Evolutionary conservation across 2,888 invertebrate genomes (phyloP), one percentile per base, ranked within the genome.

Genomic region (Thera obeliscata): DNA sequence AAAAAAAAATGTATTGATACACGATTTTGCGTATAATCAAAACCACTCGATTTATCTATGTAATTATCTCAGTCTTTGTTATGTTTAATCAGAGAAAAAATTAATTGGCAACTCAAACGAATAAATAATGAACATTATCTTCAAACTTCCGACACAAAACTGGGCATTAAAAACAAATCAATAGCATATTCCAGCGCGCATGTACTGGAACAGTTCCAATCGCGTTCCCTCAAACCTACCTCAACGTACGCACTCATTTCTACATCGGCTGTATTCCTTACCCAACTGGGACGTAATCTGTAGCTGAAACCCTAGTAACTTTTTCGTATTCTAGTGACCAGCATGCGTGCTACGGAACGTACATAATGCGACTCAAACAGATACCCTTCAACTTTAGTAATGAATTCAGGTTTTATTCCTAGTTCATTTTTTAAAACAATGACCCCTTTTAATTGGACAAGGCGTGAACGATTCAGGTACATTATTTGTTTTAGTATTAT

Each of bases 341-440:
- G 70, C 61, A 63, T 69, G 69, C 74, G 74, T 72, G 73, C 63
- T 68, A 63, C 67, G 66, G 70, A 76, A 74, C 72, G 73, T 76
- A 62, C 61, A 64, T 70, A 74, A 80, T 74, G 78, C 67, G 74
- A 76, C 77, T 74, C 52, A 41, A 66, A 68, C 74, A 79, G 73
- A 71, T 81, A 81, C 81, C 83, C 82, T 82, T 58, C 3, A 59
- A 11, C 33, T 46, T 22, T 43, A 46, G 36, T 52, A 43, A 63
- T 57, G n/a, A 41, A 36, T 62, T 55, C 7, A n/a, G n/a, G 43
- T 64, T 50, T 57, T 46, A 48, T 54, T 48, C 36, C 9, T 50
- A 43, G 6, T 43, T 48, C 33, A 50, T 56, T 64, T 12, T 35
- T 41, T 41, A 50, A 35, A 35, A 38, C n/a, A 56, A 36, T 56